These are phyloP conservation scores for Erynnis tages DNA, from an alignment of 2,888 invertebrate genomes.

Conservation along the genomic window DNA sequence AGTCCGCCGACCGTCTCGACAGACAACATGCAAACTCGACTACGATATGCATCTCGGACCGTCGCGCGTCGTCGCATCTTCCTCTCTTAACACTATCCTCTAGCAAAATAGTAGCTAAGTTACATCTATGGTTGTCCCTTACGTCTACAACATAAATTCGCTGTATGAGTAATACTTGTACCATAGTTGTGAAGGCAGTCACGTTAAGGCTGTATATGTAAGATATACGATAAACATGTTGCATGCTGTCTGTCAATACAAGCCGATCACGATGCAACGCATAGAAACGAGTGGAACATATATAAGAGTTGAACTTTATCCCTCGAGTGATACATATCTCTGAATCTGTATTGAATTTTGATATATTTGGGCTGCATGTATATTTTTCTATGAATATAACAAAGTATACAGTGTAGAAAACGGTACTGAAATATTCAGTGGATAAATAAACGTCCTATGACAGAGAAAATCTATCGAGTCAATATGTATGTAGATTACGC, in stretches of 20 bases:
- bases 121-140: constrained; percentile 19
- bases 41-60: constrained; percentile 11
- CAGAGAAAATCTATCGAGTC: constrained; percentile 3
- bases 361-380: not conserved
- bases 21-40: constrained; percentile 19
- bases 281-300: constrained; percentile 14
- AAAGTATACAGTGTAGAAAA: constrained; percentile 5
- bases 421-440: constrained; percentile 3
- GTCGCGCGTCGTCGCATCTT: not conserved
- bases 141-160: constrained; percentile 27
- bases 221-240: constrained; percentile 7
- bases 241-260: constrained; percentile 21
- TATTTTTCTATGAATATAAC: constrained; percentile 12
- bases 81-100: constrained; percentile 4
- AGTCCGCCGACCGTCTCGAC: constrained; percentile 2
- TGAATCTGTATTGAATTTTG: constrained; percentile 17
- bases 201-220: constrained; percentile 27
- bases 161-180: constrained; percentile 35
- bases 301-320: constrained; percentile 18
- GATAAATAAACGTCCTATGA: constrained; percentile 13
- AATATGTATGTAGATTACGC: constrained; percentile 7
- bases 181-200: constrained; percentile 34
- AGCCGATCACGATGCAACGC: constrained; percentile 5
- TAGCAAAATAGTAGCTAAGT: constrained; percentile 8
- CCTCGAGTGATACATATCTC: constrained; percentile 13